Evolutionary conservation across 2,888 invertebrate genomes (phyloP).

Genomic region (Chymomyza amoena): DNA sequence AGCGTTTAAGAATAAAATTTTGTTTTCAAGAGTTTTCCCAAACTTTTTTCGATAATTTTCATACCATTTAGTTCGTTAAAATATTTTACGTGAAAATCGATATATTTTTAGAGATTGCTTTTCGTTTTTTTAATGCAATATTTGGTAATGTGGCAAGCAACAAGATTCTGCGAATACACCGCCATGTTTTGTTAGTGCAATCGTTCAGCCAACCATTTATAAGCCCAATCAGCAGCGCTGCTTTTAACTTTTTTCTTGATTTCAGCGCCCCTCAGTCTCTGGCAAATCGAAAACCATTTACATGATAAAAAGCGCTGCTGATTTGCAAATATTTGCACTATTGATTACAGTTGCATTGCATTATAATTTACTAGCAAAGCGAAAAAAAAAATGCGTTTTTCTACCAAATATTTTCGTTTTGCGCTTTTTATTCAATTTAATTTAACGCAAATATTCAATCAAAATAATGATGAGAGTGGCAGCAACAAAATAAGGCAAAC

Average conservation of each 20-base stretch:
- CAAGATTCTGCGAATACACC: neutral
- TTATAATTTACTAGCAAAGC: conserved; percentile 44
- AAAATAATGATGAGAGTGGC: conserved; percentile 62
- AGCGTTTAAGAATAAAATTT: too few relatives aligned
- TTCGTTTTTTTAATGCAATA: too few relatives aligned
- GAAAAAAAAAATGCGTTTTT: neutral
- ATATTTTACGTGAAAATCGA: too few relatives aligned
- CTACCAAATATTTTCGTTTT: conserved; percentile 49
- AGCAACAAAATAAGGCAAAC: conserved; percentile 32
- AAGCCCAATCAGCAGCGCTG: neutral
- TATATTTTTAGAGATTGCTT: too few relatives aligned
- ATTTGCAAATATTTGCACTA: conserved; percentile 67
- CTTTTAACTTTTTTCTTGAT: neutral
- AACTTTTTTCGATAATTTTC: too few relatives aligned
- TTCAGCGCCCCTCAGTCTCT: neutral
- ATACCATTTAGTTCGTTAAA: too few relatives aligned
- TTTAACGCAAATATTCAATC: conserved; percentile 74
- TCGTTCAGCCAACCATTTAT: neutral
- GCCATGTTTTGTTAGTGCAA: too few relatives aligned
- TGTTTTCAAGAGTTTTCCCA: too few relatives aligned
- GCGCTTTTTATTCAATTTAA: conserved; percentile 62
- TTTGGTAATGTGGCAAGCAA: neutral
- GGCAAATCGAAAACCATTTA: neutral
- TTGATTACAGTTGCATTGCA: conserved; percentile 55
- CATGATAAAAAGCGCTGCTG: conserved; percentile 46